Evolutionary conservation across 2,888 invertebrate genomes (phyloP).

Genomic region (Spisula subtruncata): DNA sequence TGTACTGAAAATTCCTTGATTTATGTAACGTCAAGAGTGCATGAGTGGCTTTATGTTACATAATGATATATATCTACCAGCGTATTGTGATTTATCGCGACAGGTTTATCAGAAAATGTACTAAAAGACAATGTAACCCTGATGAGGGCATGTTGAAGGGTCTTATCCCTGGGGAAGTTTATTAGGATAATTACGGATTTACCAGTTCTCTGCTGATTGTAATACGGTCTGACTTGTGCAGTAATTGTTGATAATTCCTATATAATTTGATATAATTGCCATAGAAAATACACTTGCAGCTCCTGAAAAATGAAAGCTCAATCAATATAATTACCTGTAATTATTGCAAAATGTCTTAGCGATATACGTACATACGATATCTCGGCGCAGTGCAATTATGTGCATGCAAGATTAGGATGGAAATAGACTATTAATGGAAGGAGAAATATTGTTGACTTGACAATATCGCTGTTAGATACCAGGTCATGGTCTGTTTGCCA

Average conservation of each 20-base stretch:
- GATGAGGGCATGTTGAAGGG: not conserved
- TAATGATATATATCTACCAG: not conserved
- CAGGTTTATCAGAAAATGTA: constrained; percentile 7
- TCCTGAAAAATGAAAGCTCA: not conserved
- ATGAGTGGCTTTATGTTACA: not conserved
- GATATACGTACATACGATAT: not conserved
- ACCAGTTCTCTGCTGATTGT: not conserved
- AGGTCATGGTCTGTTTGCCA: too few relatives aligned
- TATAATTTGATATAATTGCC: constrained; percentile 8
- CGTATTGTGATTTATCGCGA: not conserved
- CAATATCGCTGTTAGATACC: too few relatives aligned
- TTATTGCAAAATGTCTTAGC: not conserved
- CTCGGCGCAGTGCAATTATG: not conserved
- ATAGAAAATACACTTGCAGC: not conserved
- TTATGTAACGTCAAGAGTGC: not conserved
- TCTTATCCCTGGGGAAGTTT: not conserved
- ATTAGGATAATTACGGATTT: not conserved
- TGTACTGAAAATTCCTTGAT: not conserved
- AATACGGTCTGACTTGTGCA: not conserved
- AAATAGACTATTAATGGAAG: not conserved
- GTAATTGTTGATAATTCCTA: constrained; percentile 12
- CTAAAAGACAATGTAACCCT: not conserved
- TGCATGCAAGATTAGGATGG: not conserved
- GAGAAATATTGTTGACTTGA: not conserved
- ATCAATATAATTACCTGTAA: constrained; percentile 1